Base-by-base conservation (phyloP, 2,888 invertebrate genomes). In the Melipona bicolor region DNA sequence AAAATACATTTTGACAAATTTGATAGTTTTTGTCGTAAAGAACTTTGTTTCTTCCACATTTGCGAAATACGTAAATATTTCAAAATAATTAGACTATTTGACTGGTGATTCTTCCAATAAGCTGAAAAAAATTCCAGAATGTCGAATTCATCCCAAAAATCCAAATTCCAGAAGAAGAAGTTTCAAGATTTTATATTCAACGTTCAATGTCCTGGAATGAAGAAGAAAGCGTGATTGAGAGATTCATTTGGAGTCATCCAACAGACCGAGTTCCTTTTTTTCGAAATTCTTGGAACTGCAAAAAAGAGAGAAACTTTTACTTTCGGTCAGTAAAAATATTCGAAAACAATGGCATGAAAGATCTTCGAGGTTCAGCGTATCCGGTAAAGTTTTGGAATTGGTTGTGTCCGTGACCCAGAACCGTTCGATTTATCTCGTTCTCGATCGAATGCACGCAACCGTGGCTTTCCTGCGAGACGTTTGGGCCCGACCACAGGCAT, bases 391-490 rank as follows among this genome's bases (percentile, higher is more conserved):
- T 64, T 62, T n/a, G n/a, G 50, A 59, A 36, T 19, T 43, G 36
- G 19, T 21, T 19, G 52, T 24, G 24, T 21, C 56, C 54, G 64
- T 77, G 77, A 65, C 64, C 52, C 36, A 61, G 62, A 77, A 68
- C 62, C 70, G 59, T 76, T 72, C 54, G 72, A 56, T 81, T 83
- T 83, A 81, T 83, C 83, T 83, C 50, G 81, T 64, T 72, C 80
- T 49, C 68, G 76, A 83, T 83, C 83, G 68, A 36, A 27, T 56
- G 69, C 72, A 54, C 56, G 67, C 83, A 54, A 19, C 21, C 62
- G 52, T 69, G 43, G 65, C 73, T 72, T 77, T 78, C 79, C 72
- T 71, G 61, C 24, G 21, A 21, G 79, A 72, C 82, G 36, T 83
- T 72, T 68, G 61, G 77, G 59, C 59, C 52, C 73, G 24, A 56